These are phyloP conservation scores for Halichoeres trimaculatus DNA, from an alignment of 2,113 vertebrate genomes.

Conservation along the genomic window DNA sequence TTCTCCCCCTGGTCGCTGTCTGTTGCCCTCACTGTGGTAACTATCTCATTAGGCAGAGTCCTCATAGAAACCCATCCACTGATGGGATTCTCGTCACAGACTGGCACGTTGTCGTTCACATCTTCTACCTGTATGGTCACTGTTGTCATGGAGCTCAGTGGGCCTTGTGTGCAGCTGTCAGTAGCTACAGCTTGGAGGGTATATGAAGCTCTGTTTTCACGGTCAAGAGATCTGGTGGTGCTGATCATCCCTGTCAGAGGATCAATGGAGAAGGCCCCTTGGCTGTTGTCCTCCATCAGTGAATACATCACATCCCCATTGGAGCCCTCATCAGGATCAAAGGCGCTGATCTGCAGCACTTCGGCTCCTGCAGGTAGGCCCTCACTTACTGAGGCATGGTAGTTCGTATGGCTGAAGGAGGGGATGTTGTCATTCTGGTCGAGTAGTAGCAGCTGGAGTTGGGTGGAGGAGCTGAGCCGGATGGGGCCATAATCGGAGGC, in stretches of 20 bases:
- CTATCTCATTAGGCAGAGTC: constrained; percentile 75
- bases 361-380: constrained; percentile 81
- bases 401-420: constrained; percentile 80
- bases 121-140: constrained; percentile 87
- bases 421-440: constrained; percentile 94
- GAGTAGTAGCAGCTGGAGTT: constrained; percentile 85
- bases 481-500: constrained; percentile 85
- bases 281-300: constrained; percentile 81
- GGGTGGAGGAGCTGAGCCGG: constrained; percentile 77
- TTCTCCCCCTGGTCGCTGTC: constrained; percentile 88
- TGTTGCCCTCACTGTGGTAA: constrained; percentile 79
- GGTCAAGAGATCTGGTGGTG: constrained; percentile 83
- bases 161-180: constrained; percentile 82
- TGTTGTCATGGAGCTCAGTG: constrained; percentile 81
- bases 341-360: constrained; percentile 83
- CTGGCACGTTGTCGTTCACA: constrained; percentile 90
- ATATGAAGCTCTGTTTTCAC: constrained; percentile 85
- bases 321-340: constrained; percentile 86
- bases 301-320: constrained; percentile 88
- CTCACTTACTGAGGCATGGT: constrained; percentile 86
- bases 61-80: constrained; percentile 78
- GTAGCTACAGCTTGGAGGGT: constrained; percentile 84
- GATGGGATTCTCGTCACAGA: constrained; percentile 85
- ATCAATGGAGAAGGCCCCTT: constrained; percentile 85
- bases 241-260: constrained; percentile 77